These are phyloP conservation scores for Eueremaeus valkanovi DNA, from an alignment of 2,888 invertebrate genomes.

Conservation along the genomic window DNA sequence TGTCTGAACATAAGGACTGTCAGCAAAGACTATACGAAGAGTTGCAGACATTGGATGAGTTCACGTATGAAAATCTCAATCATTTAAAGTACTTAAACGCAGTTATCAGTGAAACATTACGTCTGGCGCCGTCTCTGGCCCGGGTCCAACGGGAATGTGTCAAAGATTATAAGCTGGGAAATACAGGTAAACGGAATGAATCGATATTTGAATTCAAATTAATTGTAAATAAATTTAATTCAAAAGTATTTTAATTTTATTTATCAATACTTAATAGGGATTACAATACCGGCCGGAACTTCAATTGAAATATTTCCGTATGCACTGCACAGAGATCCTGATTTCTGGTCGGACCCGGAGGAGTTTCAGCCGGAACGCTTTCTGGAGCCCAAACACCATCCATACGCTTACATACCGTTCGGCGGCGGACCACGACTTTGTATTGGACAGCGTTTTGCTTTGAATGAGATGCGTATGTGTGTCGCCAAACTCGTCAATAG, in stretches of 20 bases:
- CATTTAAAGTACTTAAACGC: conserved; percentile 41
- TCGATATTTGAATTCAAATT: too few species aligned
- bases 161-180: conserved; percentile 41
- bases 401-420: conserved; percentile 32
- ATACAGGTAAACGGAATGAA: too few species aligned
- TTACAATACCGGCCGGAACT: conserved; percentile 42
- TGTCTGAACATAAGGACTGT: conserved; percentile 28
- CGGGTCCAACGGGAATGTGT: conserved; percentile 35
- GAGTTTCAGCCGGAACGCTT: conserved; percentile 46
- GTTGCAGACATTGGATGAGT: conserved; percentile 50
- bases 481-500: not conserved
- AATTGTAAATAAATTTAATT: too few species aligned
- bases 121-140: conserved; percentile 40
- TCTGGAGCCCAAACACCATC: conserved; percentile 21
- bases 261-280: conserved; percentile 24
- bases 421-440: conserved; percentile 14
- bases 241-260: not conserved
- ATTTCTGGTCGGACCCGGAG: conserved; percentile 44
- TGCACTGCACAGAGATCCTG: conserved; percentile 43
- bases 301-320: conserved; percentile 39
- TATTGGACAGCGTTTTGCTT: conserved; percentile 20
- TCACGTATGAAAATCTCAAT: not conserved
- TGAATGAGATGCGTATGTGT: conserved; percentile 22
- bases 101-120: conserved; percentile 43
- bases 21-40: conserved; percentile 51